Conservation (phyloP, 2,113 vertebrate species). For the Phylloscopus trochilus region DNA sequence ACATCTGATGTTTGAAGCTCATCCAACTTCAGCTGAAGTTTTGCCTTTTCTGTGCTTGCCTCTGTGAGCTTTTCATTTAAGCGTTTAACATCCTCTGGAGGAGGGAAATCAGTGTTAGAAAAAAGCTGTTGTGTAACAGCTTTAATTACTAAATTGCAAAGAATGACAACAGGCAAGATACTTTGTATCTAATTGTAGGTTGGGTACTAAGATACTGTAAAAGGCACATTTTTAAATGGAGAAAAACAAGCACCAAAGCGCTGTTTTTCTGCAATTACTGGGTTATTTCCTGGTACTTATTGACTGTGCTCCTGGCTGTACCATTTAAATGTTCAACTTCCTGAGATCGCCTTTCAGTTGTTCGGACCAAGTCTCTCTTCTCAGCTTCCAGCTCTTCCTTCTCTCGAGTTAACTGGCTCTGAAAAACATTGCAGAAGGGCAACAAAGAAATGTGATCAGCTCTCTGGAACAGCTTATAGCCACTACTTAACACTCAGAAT, state of each 20-base stretch:
- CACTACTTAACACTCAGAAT: not conserved
- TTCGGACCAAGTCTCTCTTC: conserved; percentile 90
- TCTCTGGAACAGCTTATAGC: not conserved
- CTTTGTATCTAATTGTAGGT: not conserved
- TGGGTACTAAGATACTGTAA: not conserved
- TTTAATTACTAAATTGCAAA: not conserved
- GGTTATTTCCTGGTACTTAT: not conserved
- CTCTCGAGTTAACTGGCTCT: conserved; percentile 83
- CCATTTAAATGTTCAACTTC: conserved; percentile 91
- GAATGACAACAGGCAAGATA: not conserved
- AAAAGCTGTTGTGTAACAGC: not conserved
- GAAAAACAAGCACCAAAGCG: not conserved
- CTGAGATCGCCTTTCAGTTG: conserved; percentile 85
- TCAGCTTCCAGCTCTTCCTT: conserved; percentile 92
- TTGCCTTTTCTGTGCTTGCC: conserved; percentile 83
- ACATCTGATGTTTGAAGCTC: conserved; percentile 94
- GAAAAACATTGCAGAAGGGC: not conserved
- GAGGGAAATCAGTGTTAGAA: not conserved
- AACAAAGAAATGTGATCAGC: not conserved
- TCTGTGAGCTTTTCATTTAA: conserved; percentile 89
- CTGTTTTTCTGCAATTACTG: not conserved
- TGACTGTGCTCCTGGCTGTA: conserved; percentile 35
- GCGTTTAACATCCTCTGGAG: conserved; percentile 87
- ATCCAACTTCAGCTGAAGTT: conserved; percentile 89
- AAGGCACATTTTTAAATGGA: not conserved